Percentiles rank a stretch among this genome's conserved stretches.
Conservation (phyloP, 2,888 invertebrate species). For the Catocala fraxini region DNA sequence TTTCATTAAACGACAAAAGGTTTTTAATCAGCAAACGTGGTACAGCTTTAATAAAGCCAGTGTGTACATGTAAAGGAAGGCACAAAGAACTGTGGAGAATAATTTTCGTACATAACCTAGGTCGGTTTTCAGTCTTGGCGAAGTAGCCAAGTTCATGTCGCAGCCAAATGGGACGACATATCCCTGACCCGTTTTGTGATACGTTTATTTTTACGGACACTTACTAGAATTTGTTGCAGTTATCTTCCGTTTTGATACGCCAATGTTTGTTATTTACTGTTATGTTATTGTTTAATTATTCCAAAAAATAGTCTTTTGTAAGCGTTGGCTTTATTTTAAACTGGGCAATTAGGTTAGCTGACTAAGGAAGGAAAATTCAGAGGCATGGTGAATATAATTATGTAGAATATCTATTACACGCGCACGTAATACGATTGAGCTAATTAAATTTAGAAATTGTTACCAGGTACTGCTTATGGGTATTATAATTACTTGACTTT, state of each 20-base stretch:
- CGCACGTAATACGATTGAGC: not conserved
- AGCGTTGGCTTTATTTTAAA: too few species aligned
- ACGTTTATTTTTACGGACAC: constrained; percentile 51
- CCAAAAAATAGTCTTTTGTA: too few species aligned
- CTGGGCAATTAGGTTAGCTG: too few species aligned
- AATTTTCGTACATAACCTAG: constrained; percentile 51
- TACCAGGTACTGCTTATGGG: not conserved
- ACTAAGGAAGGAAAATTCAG: not conserved
- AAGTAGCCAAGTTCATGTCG: constrained; percentile 61
- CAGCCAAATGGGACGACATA: constrained; percentile 71
- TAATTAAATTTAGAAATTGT: not conserved
- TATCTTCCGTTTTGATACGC: constrained; percentile 35
- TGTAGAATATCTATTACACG: not conserved
- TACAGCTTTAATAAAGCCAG: constrained; percentile 46
- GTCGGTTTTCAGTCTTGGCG: constrained; percentile 55
- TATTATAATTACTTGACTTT: not conserved
- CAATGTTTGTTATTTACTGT: constrained; percentile 37
- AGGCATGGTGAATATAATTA: not conserved
- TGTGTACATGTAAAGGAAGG: constrained; percentile 37
- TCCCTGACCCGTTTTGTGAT: constrained; percentile 66
- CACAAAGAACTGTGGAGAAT: constrained; percentile 55
- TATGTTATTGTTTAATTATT: constrained; percentile 29
- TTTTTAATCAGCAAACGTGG: constrained; percentile 58
- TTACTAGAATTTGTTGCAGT: constrained; percentile 49
- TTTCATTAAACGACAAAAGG: constrained; percentile 40